Evolutionary conservation across 2,113 vertebrate species (phyloP).

Genomic region (Piaya cayana): DNA sequence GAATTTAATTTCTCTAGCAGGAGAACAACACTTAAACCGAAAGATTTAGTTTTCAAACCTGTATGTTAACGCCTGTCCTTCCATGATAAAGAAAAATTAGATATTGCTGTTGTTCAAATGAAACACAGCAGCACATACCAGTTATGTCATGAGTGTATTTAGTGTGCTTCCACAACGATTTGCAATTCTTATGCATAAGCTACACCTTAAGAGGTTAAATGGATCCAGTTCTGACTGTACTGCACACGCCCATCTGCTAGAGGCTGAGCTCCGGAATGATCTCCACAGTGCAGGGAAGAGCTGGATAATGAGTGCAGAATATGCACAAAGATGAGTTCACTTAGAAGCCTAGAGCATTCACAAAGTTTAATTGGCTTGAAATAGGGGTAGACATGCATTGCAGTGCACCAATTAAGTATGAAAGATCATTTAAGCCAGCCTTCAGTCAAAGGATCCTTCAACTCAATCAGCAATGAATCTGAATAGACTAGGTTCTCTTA

Average conservation of each 20-base stretch:
- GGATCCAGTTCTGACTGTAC: not conserved
- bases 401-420: not conserved
- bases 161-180: not conserved
- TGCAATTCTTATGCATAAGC: not conserved
- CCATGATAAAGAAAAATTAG: not conserved
- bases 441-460: not conserved
- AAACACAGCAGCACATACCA: not conserved
- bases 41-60: not conserved
- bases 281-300: not conserved
- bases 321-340: not conserved
- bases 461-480: not conserved
- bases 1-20: not conserved
- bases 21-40: not conserved
- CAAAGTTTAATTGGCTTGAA: not conserved
- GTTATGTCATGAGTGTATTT: not conserved
- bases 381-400: not conserved
- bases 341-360: not conserved
- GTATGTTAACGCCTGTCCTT: not conserved
- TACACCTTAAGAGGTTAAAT: not conserved
- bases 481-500: not conserved
- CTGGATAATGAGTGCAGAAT: not conserved
- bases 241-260: not conserved
- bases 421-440: not conserved
- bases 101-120: not conserved
- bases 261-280: not conserved